phyloP scores from a whole-genome alignment of 2,797 vertebrate species.

The Geotrypetes seraphini region DNA sequence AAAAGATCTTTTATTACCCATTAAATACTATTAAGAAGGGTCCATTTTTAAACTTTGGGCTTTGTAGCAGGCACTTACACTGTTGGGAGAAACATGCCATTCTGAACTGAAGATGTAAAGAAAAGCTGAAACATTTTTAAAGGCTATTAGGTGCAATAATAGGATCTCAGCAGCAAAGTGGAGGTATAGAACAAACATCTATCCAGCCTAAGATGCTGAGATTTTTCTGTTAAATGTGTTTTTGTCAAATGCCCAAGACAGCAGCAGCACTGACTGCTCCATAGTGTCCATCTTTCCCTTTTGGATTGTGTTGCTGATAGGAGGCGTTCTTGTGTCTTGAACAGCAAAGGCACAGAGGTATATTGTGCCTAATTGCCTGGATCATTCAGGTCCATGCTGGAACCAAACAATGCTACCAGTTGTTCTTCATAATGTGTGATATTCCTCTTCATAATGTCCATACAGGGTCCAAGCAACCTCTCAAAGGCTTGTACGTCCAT shows the following conservation, averaged over 20 bases:
- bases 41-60: conserved; percentile 45
- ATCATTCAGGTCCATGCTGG: conserved; percentile 92
- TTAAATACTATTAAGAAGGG: conserved; percentile 35
- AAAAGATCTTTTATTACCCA: conserved; percentile 23
- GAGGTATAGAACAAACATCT: conserved; percentile 42
- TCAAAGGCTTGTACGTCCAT: conserved; percentile 97
- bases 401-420: conserved; percentile 95
- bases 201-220: conserved; percentile 52
- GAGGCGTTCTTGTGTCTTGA: conserved; percentile 55
- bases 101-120: conserved; percentile 52
- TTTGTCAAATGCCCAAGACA: conserved; percentile 57
- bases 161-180: conserved; percentile 60
- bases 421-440: conserved; percentile 95
- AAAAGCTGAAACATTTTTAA: conserved; percentile 46
- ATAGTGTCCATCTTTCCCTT: conserved; percentile 44
- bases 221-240: conserved; percentile 42
- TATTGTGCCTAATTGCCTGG: conserved; percentile 57
- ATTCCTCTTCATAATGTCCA: conserved; percentile 99
- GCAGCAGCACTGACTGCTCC: conserved; percentile 47
- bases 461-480: conserved; percentile 93
- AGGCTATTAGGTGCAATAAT: conserved; percentile 52
- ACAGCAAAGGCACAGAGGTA: conserved; percentile 50
- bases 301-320: conserved; percentile 55
- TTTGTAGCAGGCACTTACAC: conserved; percentile 61
- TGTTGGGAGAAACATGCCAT: conserved; percentile 54